These are phyloP conservation scores for Trichechus manatus DNA, from an alignment of 2,113 vertebrate genomes.

Conservation along the genomic window DNA sequence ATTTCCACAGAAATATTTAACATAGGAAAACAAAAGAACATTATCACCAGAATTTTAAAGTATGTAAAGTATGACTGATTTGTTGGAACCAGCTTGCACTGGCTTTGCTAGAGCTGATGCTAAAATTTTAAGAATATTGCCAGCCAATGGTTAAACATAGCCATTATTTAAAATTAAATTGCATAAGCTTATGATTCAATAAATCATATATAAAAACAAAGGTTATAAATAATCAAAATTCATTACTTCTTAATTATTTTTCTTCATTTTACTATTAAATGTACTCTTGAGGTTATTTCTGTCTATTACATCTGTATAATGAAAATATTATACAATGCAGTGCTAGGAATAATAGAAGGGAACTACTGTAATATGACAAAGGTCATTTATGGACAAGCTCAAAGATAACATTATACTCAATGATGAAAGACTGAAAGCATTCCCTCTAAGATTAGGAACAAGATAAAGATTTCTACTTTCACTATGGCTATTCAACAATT, in stretches of 20 bases:
- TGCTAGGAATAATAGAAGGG: not conserved
- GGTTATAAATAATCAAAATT: not conserved
- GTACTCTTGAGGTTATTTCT: slow-evolving; percentile 8
- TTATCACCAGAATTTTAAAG: not conserved
- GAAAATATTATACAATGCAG: not conserved
- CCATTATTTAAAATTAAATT: slow-evolving; percentile 42
- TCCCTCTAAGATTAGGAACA: not conserved
- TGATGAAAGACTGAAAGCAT: not conserved
- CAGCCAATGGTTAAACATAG: not conserved
- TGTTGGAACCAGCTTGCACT: not conserved
- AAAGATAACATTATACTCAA: not conserved
- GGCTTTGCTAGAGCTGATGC: not conserved
- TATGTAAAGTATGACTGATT: not conserved
- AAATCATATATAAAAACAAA: not conserved
- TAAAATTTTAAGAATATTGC: not conserved
- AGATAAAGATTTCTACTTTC: not conserved
- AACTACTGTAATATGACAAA: not conserved
- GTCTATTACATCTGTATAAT: not conserved
- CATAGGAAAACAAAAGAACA: not conserved
- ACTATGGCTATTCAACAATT: too few species aligned
- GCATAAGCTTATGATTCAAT: not conserved
- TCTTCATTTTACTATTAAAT: not conserved
- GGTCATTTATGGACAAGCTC: not conserved
- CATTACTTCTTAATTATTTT: not conserved
- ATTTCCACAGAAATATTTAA: slow-evolving; percentile 24